These are phyloP conservation scores for Nylanderia fulva DNA, from an alignment of 1,140 invertebrate species.

Conservation along the genomic window DNA sequence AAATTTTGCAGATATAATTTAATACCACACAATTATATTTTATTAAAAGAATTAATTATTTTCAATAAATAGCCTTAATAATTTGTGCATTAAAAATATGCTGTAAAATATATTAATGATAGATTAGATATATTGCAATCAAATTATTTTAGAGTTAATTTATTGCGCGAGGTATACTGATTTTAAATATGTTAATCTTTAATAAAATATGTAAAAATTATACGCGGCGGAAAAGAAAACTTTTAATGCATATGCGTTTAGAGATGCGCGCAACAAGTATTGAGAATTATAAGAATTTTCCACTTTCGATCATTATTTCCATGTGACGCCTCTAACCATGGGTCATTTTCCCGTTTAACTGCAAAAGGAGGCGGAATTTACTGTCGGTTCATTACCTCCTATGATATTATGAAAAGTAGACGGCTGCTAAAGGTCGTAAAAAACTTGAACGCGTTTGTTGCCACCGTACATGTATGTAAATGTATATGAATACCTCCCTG, in stretches of 20 bases:
- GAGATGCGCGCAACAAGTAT: constrained; percentile 30
- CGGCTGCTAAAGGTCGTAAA: background rate
- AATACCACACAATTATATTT: background rate
- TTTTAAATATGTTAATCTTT: background rate
- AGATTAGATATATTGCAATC: background rate
- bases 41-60: background rate
- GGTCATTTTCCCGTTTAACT: constrained; percentile 40
- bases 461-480: background rate
- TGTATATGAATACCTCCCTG: background rate
- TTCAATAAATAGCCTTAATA: background rate
- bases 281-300: constrained; percentile 57
- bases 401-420: constrained; percentile 48
- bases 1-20: background rate
- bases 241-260: constrained; percentile 14
- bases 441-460: constrained; percentile 46
- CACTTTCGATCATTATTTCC: constrained; percentile 48
- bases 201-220: background rate
- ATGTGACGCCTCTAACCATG: background rate
- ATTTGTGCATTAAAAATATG: too few relatives aligned
- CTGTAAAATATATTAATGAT: background rate
- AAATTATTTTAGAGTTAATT: background rate
- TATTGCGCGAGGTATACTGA: background rate
- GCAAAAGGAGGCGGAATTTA: constrained; percentile 46
- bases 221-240: background rate
- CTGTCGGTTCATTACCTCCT: constrained; percentile 57